These are phyloP conservation scores for Dicrurus megarhynchus DNA, from an alignment of 2,113 vertebrate genomes.

Conservation along the genomic window DNA sequence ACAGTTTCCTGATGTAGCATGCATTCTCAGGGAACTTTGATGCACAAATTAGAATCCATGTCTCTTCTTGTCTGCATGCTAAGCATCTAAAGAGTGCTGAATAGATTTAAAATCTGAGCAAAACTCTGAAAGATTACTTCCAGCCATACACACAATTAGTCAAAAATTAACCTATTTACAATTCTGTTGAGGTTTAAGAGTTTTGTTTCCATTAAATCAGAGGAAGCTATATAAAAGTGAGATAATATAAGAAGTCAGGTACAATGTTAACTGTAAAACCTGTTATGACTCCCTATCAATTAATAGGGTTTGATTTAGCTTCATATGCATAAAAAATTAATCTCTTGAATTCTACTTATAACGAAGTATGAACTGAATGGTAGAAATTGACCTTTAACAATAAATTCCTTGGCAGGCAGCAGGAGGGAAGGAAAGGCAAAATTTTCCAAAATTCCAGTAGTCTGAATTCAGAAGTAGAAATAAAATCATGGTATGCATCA, in stretches of 20 bases:
- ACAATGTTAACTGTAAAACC: background rate
- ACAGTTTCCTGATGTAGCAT: background rate
- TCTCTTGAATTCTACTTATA: background rate
- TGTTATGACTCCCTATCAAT: background rate
- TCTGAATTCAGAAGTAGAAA: background rate
- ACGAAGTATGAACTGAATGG: background rate
- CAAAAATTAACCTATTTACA: background rate
- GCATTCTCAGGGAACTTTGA: background rate
- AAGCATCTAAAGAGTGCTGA: background rate
- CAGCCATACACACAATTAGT: background rate
- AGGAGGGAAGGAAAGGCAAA: background rate
- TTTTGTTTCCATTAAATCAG: background rate
- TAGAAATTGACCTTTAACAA: background rate
- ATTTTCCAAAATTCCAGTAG: background rate
- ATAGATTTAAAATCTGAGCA: background rate
- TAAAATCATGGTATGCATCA: background rate
- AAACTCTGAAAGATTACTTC: background rate
- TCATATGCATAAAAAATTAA: background rate
- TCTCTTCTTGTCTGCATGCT: background rate
- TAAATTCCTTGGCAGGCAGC: accelerated
- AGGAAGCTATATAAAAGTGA: background rate
- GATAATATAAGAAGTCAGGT: background rate
- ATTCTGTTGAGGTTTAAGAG: background rate
- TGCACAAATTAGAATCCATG: background rate
- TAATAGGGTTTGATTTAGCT: background rate